phyloP scores from a whole-genome alignment of 2,797 vertebrate genomes.

The Huso huso region DNA sequence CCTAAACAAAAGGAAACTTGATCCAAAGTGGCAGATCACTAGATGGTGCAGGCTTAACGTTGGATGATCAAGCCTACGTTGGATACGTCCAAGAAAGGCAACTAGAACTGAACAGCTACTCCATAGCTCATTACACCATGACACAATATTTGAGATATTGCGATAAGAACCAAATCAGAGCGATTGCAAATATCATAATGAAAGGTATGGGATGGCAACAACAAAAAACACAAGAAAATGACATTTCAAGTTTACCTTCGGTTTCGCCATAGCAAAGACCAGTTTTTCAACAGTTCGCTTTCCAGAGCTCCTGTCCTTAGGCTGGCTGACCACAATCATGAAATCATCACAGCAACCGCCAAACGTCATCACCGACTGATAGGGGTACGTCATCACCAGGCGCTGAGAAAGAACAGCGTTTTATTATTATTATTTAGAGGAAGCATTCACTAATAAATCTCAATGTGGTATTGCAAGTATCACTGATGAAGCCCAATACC shows the following conservation, averaged over 20 bases:
- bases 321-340: constrained; percentile 81
- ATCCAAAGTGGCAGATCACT: no score
- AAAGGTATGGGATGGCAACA: no score
- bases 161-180: no score
- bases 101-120: no score
- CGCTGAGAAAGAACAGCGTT: constrained; percentile 55
- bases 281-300: constrained; percentile 79
- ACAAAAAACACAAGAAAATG: no score
- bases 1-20: no score
- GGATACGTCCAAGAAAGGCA: no score
- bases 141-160: no score
- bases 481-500: background rate
- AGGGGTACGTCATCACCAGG: constrained; percentile 67
- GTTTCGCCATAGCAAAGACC: constrained; percentile 76
- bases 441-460: background rate
- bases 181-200: no score
- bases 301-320: constrained; percentile 64
- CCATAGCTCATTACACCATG: no score
- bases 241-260: constrained; percentile 63
- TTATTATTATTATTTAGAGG: constrained; percentile 21
- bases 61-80: no score
- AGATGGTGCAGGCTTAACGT: no score
- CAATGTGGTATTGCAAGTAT: background rate
- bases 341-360: constrained; percentile 87
- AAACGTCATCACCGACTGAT: constrained; percentile 81